Percentiles rank a stretch among this genome's conserved stretches.
Evolutionary conservation across 2,797 vertebrate species (phyloP).

Genomic region (Psittacula derbiana): DNA sequence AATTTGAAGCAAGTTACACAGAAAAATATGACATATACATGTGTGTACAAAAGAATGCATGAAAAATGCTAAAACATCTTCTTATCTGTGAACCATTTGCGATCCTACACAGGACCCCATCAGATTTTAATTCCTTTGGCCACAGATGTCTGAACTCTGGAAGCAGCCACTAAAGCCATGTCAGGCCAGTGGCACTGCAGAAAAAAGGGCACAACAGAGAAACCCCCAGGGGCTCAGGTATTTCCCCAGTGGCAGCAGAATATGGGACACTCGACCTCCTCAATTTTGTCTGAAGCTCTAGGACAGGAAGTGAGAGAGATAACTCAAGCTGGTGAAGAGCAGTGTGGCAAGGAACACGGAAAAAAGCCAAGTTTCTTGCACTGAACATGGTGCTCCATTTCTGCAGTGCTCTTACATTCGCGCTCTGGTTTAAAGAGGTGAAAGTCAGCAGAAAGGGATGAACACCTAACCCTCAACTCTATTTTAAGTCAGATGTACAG

Average conservation of each 20-base stretch:
- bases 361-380: not conserved
- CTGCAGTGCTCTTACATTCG: not conserved
- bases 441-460: not conserved
- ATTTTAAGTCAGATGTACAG: not conserved
- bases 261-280: rapidly evolving
- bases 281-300: not conserved
- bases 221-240: not conserved
- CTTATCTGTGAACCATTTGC: not conserved
- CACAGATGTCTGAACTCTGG: rapidly evolving
- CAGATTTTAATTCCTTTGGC: not conserved
- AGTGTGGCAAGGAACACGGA: not conserved
- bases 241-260: not conserved
- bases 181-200: rapidly evolving
- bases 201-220: not conserved
- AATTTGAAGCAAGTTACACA: not conserved
- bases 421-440: not conserved
- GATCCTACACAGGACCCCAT: not conserved
- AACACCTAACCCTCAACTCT: not conserved
- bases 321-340: not conserved
- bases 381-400: not conserved
- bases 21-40: not conserved
- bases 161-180: not conserved
- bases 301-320: not conserved
- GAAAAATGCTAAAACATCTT: not conserved
- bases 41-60: not conserved